A percentile compares a stretch with the other conserved stretches of the same genome.
These are phyloP conservation scores for Pomacea canaliculata DNA, from an alignment of 2,888 invertebrate species.

Conservation along the genomic window DNA sequence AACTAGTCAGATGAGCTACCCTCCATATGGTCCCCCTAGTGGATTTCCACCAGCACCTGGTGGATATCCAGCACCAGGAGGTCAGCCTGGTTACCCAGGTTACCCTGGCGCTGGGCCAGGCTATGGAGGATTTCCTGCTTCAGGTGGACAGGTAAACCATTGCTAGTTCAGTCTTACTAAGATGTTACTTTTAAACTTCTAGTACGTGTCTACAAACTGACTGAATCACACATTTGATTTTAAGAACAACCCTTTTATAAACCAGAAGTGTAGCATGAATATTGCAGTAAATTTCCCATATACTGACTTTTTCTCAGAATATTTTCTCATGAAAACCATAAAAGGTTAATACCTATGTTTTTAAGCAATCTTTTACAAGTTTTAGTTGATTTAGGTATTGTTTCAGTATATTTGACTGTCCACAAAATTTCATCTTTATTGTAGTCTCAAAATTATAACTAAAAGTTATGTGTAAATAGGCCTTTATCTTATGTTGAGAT, in stretches of 20 bases:
- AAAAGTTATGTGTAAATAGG: too few species aligned
- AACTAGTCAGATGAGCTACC: conserved; percentile 33
- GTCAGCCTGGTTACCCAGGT: conserved; percentile 44
- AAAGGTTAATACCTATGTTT: too few species aligned
- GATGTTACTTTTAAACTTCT: background rate
- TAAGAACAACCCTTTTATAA: background rate
- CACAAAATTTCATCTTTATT: too few species aligned
- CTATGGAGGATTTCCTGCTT: conserved; percentile 28
- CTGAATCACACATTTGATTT: background rate
- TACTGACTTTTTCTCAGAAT: too few species aligned
- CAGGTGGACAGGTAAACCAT: conserved; percentile 26
- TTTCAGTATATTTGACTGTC: too few species aligned
- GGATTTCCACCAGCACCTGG: conserved; percentile 34
- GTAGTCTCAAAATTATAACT: too few species aligned
- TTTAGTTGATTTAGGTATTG: too few species aligned
- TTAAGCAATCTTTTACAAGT: too few species aligned
- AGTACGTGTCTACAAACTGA: background rate
- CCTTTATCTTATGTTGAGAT: too few species aligned
- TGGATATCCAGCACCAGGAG: conserved; percentile 31
- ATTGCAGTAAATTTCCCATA: too few species aligned
- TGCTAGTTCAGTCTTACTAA: background rate
- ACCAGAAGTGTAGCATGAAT: too few species aligned
- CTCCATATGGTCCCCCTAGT: conserved; percentile 33
- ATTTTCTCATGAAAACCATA: too few species aligned
- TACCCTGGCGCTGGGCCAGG: conserved; percentile 41